phyloP scores from a whole-genome alignment of 2,113 vertebrate genomes.

The Melospiza georgiana region DNA sequence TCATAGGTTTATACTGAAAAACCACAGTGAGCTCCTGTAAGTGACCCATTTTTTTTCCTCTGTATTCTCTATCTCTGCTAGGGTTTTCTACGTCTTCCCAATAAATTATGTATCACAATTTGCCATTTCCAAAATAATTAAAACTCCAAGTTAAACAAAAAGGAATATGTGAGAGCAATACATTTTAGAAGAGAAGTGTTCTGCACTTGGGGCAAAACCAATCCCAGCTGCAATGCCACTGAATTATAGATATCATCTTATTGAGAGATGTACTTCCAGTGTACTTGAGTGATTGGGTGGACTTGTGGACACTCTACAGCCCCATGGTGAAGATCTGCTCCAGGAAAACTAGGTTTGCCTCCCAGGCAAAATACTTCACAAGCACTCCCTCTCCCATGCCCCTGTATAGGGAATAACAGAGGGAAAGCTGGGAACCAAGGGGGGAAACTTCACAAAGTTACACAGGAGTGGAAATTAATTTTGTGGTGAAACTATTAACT shows the following conservation, averaged over 20 bases:
- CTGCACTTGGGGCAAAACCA: slow-evolving; percentile 18
- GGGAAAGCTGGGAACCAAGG: rapidly evolving
- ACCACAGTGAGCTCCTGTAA: background rate
- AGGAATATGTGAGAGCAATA: background rate
- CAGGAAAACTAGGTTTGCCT: background rate
- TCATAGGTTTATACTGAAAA: background rate
- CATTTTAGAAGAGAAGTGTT: background rate
- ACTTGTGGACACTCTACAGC: background rate
- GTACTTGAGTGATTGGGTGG: background rate
- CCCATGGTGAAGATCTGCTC: background rate
- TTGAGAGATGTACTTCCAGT: background rate
- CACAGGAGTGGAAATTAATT: background rate
- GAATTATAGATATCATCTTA: slow-evolving; percentile 3
- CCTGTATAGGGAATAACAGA: background rate
- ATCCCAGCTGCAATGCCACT: background rate
- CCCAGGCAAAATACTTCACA: background rate
- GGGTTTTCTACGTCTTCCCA: slow-evolving; percentile 13
- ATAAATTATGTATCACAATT: slow-evolving; percentile 62
- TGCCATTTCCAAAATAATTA: slow-evolving; percentile 54
- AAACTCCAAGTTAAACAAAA: slow-evolving; percentile 13
- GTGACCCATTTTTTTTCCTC: background rate
- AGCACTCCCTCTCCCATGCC: background rate
- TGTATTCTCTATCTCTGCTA: background rate
- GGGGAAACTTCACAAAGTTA: background rate
- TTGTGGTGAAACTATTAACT: background rate